Evolutionary conservation across 2,113 vertebrate genomes (phyloP), one percentile per base, ranked within the genome.

Genomic region (Serilophus lunatus): DNA sequence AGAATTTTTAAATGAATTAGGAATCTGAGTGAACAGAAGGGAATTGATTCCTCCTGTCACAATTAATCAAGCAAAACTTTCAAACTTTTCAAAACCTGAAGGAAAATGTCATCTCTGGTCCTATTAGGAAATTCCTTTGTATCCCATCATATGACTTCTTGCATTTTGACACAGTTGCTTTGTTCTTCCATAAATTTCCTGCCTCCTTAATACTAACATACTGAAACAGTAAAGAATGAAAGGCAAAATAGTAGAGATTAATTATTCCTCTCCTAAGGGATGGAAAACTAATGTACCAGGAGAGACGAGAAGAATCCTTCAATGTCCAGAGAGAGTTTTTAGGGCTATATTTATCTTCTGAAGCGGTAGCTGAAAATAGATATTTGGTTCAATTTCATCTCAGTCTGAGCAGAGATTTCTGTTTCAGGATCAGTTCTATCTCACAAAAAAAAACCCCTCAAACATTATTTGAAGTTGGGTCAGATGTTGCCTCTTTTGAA

Each of bases 381-480:
- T 44, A 29, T 60, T 65, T 65, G 15, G 1, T 44, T 69, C 15
- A 38, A 12, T 61, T 69, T 31, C 14, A 20, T 38, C 31, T 81
- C 36, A 90, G 23, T 7, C 3, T 77, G 29, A 84, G 26, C 18
- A 65, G 25, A 49, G 18, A 29, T 33, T 63, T 82, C 3, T n/a
- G 5, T 44, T 63, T 72, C 33, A 76, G 35, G 72, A 53, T 45
- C 8, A 31, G 10, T 59, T 80, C 25, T 45, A 83, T 16, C 5
- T 68, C 22, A 29, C 1, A 1, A 35, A n/a, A 8, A 24, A 18
- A 24, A 44, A 10, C 2, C 15, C n/a, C n/a, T n/a, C 3, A 13
- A 11, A 47, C 11, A 19, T 40, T 47, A 3, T 36, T 63, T 64
- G 44, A 86, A 51, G 13, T 3, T 68, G 18, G 12, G 5, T 79